These are phyloP conservation scores for Pammene fasciana DNA, from an alignment of 2,888 invertebrate genomes.

Conservation along the genomic window DNA sequence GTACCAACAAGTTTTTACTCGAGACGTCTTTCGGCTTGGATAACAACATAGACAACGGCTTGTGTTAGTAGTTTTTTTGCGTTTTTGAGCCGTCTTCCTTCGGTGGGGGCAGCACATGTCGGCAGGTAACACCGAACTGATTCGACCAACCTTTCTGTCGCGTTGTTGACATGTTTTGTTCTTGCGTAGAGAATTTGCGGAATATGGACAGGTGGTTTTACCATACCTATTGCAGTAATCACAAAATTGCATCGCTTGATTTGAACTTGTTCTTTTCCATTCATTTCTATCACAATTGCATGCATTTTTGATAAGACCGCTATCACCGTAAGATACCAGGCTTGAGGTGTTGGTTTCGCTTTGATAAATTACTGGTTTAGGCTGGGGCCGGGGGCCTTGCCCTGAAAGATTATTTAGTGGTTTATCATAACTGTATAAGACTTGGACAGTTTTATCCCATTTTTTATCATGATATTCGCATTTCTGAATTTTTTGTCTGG, in stretches of 20 bases:
- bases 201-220: background rate
- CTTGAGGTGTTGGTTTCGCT: background rate
- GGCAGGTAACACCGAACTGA: background rate
- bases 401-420: background rate
- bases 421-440: conserved; percentile 19
- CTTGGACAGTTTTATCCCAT: conserved; percentile 11
- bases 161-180: background rate
- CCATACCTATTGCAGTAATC: conserved; percentile 1
- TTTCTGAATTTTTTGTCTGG: conserved; percentile 8
- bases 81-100: background rate
- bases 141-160: background rate
- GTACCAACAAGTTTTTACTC: background rate
- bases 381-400: background rate
- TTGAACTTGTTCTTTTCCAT: background rate
- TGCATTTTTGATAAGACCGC: background rate
- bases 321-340: background rate
- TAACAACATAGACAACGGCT: background rate
- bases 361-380: background rate
- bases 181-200: background rate
- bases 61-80: background rate
- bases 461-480: background rate
- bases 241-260: background rate
- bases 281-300: background rate
- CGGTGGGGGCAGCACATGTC: background rate
- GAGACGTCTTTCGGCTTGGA: background rate